These are phyloP conservation scores for Sciurus vulgaris DNA, from an alignment of 2,797 vertebrate genomes.

Conservation along the genomic window DNA sequence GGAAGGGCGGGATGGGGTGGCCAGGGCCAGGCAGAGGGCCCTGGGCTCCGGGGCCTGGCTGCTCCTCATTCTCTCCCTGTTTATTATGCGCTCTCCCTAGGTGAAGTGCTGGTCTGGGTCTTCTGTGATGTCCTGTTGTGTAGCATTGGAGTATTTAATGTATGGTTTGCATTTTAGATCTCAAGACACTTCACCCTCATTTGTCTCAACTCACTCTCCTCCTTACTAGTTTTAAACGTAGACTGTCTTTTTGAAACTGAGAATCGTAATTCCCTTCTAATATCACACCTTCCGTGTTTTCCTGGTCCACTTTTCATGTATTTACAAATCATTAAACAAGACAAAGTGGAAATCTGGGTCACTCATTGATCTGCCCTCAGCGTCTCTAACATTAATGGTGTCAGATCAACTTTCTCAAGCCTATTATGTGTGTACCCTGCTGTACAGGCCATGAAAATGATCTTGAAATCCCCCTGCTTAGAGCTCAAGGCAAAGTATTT, in stretches of 20 bases:
- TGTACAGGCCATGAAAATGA: not conserved
- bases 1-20: fast-evolving
- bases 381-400: not conserved
- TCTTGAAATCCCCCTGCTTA: not conserved
- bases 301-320: not conserved
- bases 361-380: not conserved
- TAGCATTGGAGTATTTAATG: not conserved
- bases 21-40: not conserved
- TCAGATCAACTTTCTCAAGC: not conserved
- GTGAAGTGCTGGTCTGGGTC: not conserved
- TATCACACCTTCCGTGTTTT: not conserved
- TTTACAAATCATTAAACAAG: constrained; percentile 34
- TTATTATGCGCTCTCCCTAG: not conserved
- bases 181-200: not conserved
- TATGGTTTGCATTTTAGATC: not conserved
- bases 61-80: not conserved
- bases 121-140: not conserved
- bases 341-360: not conserved
- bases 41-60: not conserved
- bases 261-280: not conserved
- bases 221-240: not conserved
- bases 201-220: not conserved
- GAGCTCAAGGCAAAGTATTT: not conserved
- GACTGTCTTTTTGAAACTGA: not conserved
- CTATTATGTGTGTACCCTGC: not conserved